phyloP scores from a whole-genome alignment of 2,888 invertebrate genomes.

The Mythimna loreyi region DNA sequence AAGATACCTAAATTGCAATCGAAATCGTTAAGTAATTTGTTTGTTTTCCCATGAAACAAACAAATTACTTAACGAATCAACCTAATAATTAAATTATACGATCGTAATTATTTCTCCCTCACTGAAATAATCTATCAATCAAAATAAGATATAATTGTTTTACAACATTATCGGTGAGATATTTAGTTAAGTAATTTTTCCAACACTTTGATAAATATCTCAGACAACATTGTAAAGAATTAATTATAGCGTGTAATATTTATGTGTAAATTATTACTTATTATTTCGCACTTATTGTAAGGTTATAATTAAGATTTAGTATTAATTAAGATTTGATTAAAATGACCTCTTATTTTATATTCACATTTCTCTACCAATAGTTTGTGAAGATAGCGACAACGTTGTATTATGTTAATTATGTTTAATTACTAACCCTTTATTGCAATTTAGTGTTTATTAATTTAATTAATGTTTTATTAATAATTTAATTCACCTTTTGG shows the following conservation, averaged over 20 bases:
- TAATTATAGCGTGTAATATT: slow-evolving; percentile 39
- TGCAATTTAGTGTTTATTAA: not conserved
- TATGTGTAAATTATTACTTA: slow-evolving; percentile 30
- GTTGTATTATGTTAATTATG: not conserved
- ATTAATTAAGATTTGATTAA: slow-evolving; percentile 8
- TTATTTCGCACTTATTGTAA: slow-evolving; percentile 21
- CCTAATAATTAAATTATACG: not conserved
- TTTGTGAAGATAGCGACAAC: too few relatives aligned
- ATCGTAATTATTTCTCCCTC: not conserved
- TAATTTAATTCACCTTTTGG: too few relatives aligned
- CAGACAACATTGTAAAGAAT: slow-evolving; percentile 19
- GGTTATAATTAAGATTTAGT: too few relatives aligned
- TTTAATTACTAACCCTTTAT: not conserved
- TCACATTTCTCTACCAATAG: too few relatives aligned
- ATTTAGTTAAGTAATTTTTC: slow-evolving; percentile 44
- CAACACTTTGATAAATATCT: slow-evolving; percentile 49
- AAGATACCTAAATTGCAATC: too few relatives aligned
- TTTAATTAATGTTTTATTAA: not conserved
- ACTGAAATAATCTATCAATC: slow-evolving; percentile 5
- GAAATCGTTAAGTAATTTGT: too few relatives aligned
- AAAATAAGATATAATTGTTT: slow-evolving; percentile 4
- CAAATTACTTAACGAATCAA: not conserved
- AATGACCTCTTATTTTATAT: not conserved
- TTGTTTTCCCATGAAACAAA: too few relatives aligned
- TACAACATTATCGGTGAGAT: not conserved